Base-by-base conservation (phyloP, 30 jellyfish, hydroid and myxozoan genomes). In the Hydractinia symbiolongicarpus region DNA sequence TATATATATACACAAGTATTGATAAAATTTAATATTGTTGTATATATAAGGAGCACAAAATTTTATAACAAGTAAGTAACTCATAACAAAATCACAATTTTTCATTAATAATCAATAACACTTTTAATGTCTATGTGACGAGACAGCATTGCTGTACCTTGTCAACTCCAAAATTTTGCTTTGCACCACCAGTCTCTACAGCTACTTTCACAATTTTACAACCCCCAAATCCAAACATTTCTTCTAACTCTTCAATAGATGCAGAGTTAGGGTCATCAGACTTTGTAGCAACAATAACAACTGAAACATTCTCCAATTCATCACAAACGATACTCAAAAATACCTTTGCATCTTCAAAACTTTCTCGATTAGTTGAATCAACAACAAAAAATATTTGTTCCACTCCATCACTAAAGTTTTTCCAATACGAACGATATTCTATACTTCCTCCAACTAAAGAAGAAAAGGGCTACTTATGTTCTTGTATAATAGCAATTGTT, bases 381-480 rank as follows among this genome's bases (percentile, higher is more conserved):
- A 81, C 85, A 6, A 56, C 89, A 68, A 81, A 81, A 9, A 81
- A 13, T 14, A 81, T 72, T 62, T 68, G 9, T 50, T 72, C 50
- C 0, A 86, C 72, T 4, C 62, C 53, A 8, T 54, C 40, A 52
- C 77, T 44, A 66, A 81, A 81, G 58, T 81, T 81, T 17, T 72
- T 72, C 89, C 89, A 81, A 49, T 81, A 81, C 0, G 66, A 20
- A 9, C 89, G 86, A 58, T 81, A 81, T 57, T 81, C 86, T 17
- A 21, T 69, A 9, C 64, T 79, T 9, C 89, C 89, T 14, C 89
- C 89, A 21, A 81, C 89, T 81, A 81, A 16, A 81, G 19, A 9
- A n/a, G 5, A 79, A 61, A 21, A 21, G 15, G 7, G 4, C 44
- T 30, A 30, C 44, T 30, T 30, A 30, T 30, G 44, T 30, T 30